Base-by-base conservation (phyloP, 2,797 vertebrate genomes). In the Tachyglossus aculeatus region DNA sequence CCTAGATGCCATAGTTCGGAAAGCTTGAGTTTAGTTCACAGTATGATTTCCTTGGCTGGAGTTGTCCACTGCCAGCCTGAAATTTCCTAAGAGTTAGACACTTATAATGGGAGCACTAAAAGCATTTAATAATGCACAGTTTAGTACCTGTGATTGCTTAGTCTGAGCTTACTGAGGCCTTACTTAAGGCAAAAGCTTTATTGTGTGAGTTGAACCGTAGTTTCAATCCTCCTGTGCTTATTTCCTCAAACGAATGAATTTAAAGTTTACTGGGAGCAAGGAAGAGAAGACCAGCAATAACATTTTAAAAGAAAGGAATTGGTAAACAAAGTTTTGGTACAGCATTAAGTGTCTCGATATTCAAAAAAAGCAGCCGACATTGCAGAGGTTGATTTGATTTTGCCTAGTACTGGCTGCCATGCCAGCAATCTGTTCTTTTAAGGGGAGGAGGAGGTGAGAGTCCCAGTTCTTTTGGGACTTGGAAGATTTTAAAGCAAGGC, bases 321-420 rank as follows among this genome's bases (percentile, higher is more conserved):
- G 34, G 64, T 60, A 50, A 19, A 25, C 31, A 38, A 53, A 9
- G 10, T 67, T 63, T n/a, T 74, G 63, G 38, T 61, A 31, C 22
- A 56, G 15, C 53, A 37, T 55, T 25, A 75, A 61, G 39, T 18
- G 33, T 19, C 25, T 27, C 25, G 19, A 19, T 41, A 68, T 33
- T 36, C 62, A 68, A 48, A 73, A 65, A 75, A 66, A 48, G 51
- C 48, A 56, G 25, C 32, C 34, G 55, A 36, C 56, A 56, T 44
- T 41, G 39, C 72, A 68, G 47, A 22, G 34, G 19, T 72, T 67
- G 51, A 36, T 22, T 72, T 67, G 51, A 36, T 70, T 84, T 77
- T 58, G 43, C 71, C 43, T 57, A 31, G 73, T 65, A 63, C 55
- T 38, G 68, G 34, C 34, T n/a, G 27, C 39, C 43, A 32, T 1